Conservation (phyloP, 1,140 invertebrate species). For the Arion vulgaris region DNA sequence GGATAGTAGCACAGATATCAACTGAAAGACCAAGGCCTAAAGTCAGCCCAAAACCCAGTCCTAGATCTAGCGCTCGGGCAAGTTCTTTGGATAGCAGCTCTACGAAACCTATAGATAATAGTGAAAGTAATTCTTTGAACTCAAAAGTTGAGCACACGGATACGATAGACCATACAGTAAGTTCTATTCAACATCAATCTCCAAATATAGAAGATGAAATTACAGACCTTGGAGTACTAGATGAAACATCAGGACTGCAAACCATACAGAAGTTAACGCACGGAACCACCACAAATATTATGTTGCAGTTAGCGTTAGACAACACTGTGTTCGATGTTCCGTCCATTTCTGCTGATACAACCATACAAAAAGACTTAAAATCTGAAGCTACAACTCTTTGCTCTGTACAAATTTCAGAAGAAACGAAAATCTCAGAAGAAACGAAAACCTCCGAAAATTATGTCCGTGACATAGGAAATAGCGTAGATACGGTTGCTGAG, state of each 20-base stretch:
- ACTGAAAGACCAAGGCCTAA: neutral
- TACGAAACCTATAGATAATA: neutral
- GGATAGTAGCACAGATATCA: too few relatives aligned
- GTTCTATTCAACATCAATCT: neutral
- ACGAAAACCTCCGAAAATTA: neutral
- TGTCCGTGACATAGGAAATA: neutral
- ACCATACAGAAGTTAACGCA: neutral
- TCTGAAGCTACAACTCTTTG: neutral
- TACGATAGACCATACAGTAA: neutral
- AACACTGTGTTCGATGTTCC: neutral
- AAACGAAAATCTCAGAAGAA: neutral
- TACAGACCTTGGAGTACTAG: neutral
- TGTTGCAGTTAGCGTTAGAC: neutral
- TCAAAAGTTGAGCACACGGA: neutral
- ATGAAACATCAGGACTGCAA: neutral
- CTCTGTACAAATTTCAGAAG: neutral
- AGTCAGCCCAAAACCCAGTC: neutral
- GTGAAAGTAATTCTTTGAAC: neutral
- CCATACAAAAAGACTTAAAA: neutral
- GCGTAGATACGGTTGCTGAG: neutral
- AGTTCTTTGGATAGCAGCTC: neutral
- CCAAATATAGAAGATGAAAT: neutral
- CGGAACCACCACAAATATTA: neutral
- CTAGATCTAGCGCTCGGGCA: neutral
- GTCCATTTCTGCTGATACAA: neutral